phyloP scores from a whole-genome alignment of 92 coral and sea anemone genomes.

The Phymanthus crucifer region DNA sequence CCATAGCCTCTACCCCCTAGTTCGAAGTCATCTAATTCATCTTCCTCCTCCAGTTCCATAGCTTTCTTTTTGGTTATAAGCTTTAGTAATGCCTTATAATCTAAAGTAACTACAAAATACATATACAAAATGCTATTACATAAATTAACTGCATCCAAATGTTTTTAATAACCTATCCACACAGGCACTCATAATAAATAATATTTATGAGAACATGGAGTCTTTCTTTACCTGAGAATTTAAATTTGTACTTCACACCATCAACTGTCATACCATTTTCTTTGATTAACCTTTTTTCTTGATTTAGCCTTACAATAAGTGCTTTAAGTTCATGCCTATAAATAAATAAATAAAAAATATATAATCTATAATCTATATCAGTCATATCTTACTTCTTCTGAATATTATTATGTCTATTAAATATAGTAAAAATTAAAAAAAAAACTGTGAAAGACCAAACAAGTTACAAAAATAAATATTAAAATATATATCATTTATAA shows the following conservation, averaged over 20 bases:
- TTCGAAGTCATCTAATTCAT: slow-evolving; percentile 23
- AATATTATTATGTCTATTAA: too few species aligned
- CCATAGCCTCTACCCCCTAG: slow-evolving; percentile 40
- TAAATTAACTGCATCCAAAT: too few species aligned
- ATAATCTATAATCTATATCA: too few species aligned
- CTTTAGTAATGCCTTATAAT: slow-evolving; percentile 34
- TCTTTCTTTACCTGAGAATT: not conserved
- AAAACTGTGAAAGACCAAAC: too few species aligned
- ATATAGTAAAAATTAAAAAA: too few species aligned
- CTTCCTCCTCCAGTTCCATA: slow-evolving; percentile 1
- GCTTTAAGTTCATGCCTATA: not conserved
- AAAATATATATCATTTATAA: too few species aligned
- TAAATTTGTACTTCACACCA: not conserved
- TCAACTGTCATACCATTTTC: not conserved
- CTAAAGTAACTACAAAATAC: slow-evolving; percentile 25
- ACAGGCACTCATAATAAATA: too few species aligned
- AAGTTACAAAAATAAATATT: not conserved
- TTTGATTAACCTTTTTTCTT: not conserved
- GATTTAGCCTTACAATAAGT: not conserved
- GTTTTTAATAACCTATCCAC: too few species aligned
- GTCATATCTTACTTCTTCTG: too few species aligned
- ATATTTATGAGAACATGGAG: too few species aligned
- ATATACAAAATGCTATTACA: not conserved
- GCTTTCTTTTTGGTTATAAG: slow-evolving; percentile 16
- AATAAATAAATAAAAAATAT: too few species aligned